A percentile compares a stretch with the other conserved stretches of the same genome.
Evolutionary conservation across 2,797 vertebrate genomes (phyloP).

Genomic region (Gymnothorax reevesii): DNA sequence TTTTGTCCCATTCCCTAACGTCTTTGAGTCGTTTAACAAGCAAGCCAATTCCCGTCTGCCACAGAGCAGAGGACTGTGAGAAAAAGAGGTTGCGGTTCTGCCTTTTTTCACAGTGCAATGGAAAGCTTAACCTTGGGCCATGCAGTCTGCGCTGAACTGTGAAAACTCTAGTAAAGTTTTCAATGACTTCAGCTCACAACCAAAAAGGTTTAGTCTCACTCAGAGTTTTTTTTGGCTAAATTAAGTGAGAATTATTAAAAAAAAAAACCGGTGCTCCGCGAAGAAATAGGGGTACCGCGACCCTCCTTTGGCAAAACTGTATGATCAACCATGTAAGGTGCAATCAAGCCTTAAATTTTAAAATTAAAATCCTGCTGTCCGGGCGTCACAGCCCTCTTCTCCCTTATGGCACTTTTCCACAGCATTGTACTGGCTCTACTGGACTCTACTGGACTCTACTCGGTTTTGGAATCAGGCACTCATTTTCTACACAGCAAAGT

Average conservation of each 20-base stretch:
- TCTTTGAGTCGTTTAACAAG: constrained; percentile 33
- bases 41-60: constrained; percentile 29
- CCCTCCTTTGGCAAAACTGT: background rate
- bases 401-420: constrained; percentile 3
- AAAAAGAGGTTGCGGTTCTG: constrained; percentile 18
- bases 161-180: constrained; percentile 25
- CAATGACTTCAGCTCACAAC: constrained; percentile 7
- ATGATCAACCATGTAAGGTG: background rate
- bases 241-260: background rate
- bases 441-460: too few species aligned
- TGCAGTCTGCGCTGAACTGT: constrained; percentile 19
- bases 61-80: constrained; percentile 21
- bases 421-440: too few species aligned
- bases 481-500: too few species aligned
- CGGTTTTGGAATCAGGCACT: too few species aligned
- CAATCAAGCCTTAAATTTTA: background rate
- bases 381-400: constrained; percentile 16
- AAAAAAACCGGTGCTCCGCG: constrained; percentile 4
- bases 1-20: constrained; percentile 36
- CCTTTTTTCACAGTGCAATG: background rate
- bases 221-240: background rate
- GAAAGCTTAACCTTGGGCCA: constrained; percentile 24
- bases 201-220: background rate
- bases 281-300: background rate
- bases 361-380: constrained; percentile 11